phyloP scores from a whole-genome alignment of 2,113 vertebrate genomes.

The Paraplagusia blochii region DNA sequence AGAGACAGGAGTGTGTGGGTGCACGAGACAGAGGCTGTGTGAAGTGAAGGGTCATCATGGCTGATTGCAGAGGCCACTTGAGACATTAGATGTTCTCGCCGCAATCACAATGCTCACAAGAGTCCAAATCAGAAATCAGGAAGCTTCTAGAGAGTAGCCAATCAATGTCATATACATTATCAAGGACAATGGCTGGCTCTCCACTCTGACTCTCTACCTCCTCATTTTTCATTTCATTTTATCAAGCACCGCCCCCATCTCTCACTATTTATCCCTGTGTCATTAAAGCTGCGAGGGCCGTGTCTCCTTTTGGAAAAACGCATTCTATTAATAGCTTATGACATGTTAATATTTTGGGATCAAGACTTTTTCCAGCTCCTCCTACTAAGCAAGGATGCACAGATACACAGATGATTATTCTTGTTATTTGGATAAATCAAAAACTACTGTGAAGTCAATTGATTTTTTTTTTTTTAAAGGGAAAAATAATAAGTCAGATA shows the following conservation, averaged over 20 bases:
- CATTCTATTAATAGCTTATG: neutral
- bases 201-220: constrained; percentile 18
- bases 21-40: neutral
- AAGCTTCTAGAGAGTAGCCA: constrained; percentile 46
- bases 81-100: constrained; percentile 51
- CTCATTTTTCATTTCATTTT: constrained; percentile 39
- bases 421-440: no score
- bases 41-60: constrained; percentile 51
- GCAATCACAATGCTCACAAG: constrained; percentile 63
- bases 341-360: neutral
- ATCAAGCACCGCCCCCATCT: constrained; percentile 19
- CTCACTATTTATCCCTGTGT: neutral
- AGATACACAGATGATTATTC: no score
- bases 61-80: constrained; percentile 65
- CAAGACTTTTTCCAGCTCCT: no score
- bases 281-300: no score
- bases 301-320: no score
- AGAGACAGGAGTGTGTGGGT: neutral
- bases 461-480: no score
- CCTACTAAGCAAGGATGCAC: no score
- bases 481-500: no score
- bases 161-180: constrained; percentile 62
- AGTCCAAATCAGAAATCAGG: constrained; percentile 62
- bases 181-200: constrained; percentile 27
- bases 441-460: no score